Conservation (phyloP, 35 echinoderm and acorn worm genomes). For the Lytechinus pictus region DNA sequence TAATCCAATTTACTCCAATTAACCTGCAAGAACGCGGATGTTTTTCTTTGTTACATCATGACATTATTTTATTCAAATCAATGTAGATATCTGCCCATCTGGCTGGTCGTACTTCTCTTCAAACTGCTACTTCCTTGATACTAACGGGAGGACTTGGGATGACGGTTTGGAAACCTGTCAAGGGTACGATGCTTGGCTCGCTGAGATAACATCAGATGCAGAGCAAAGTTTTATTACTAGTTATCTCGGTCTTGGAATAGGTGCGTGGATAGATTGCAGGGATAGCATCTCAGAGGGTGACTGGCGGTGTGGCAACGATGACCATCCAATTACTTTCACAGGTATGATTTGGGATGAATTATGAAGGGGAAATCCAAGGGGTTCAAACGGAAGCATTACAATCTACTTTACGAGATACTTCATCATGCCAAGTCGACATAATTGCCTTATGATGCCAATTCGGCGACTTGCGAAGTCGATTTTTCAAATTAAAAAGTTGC, state of each 20-base stretch:
- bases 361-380: too few species aligned
- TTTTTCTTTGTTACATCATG: too few species aligned
- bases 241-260: background rate
- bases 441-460: too few species aligned
- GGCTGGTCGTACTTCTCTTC: background rate
- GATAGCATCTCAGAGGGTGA: background rate
- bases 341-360: background rate
- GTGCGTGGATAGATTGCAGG: background rate
- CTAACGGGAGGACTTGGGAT: background rate
- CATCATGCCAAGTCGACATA: too few species aligned
- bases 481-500: too few species aligned
- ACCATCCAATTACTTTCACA: background rate
- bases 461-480: too few species aligned
- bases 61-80: background rate
- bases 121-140: background rate
- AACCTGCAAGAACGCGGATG: too few species aligned
- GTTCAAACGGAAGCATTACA: too few species aligned
- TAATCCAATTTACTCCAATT: too few species aligned
- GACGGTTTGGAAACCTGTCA: background rate
- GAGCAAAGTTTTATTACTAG: background rate
- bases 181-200: background rate
- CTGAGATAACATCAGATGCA: background rate
- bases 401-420: too few species aligned
- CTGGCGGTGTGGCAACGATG: background rate
- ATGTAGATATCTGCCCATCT: background rate